These are phyloP conservation scores for Tachypleus tridentatus DNA, from an alignment of 1,140 invertebrate species.

Conservation along the genomic window DNA sequence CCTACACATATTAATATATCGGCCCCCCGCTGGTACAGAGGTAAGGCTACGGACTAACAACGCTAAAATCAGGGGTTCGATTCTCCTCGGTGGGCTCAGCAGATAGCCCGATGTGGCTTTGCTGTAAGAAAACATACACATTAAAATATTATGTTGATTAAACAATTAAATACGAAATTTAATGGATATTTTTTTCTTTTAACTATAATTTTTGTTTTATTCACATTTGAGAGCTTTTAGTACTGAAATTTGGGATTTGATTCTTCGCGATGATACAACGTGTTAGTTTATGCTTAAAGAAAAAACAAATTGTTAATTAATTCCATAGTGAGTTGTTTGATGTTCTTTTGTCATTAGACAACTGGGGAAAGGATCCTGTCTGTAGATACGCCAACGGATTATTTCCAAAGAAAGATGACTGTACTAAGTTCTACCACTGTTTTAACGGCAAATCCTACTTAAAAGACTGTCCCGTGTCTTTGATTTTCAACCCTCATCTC, in stretches of 20 bases:
- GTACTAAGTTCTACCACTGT: slow-evolving; percentile 26
- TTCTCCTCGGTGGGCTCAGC: too few relatives aligned
- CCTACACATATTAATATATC: too few relatives aligned
- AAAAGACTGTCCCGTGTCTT: slow-evolving; percentile 21
- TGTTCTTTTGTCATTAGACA: not conserved
- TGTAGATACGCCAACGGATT: slow-evolving; percentile 3
- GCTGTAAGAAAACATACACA: too few relatives aligned
- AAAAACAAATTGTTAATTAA: slow-evolving; percentile 1
- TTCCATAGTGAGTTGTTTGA: not conserved
- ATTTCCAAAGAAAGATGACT: slow-evolving; percentile 10
- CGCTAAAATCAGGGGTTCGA: too few relatives aligned
- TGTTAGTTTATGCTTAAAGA: not conserved
- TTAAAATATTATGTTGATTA: too few relatives aligned
- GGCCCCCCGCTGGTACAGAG: too few relatives aligned
- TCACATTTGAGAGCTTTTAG: not conserved
- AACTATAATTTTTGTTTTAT: not conserved
- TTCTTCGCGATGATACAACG: not conserved
- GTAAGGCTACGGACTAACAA: too few relatives aligned
- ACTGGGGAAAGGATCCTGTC: not conserved
- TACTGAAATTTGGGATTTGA: not conserved
- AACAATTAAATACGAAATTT: too few relatives aligned
- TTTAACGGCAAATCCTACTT: slow-evolving; percentile 20
- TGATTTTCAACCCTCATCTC: slow-evolving; percentile 22
- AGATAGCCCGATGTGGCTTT: too few relatives aligned
- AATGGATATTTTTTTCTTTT: too few relatives aligned